Percentiles rank a stretch among this genome's conserved stretches.
Conservation (phyloP, 1,140 invertebrate genomes). For the Hylyphantes graminicola region DNA sequence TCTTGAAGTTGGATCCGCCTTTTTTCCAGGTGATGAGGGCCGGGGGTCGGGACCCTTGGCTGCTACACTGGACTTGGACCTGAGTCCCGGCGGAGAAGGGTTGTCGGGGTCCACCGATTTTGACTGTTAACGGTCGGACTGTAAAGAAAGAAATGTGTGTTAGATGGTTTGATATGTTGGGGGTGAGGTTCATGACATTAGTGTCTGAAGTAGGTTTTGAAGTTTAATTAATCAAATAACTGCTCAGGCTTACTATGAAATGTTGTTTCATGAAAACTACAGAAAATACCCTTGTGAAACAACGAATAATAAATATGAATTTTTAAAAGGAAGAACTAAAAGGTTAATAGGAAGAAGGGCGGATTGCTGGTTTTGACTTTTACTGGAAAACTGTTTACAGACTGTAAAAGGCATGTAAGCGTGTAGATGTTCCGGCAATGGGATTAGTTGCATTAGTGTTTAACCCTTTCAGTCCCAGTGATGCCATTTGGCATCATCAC, state of each 20-base stretch:
- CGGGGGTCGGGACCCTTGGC: conserved; percentile 62
- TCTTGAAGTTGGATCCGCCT: conserved; percentile 40
- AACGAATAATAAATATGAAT: no score
- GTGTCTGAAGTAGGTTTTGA: background rate
- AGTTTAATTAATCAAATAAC: background rate
- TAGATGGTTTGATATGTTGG: background rate
- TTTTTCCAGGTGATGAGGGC: conserved; percentile 64
- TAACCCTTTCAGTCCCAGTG: no score
- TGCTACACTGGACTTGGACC: conserved; percentile 61
- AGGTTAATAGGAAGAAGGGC: no score
- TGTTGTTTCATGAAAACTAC: no score
- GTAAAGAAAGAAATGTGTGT: conserved; percentile 65
- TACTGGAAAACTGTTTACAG: no score
- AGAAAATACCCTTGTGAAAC: no score
- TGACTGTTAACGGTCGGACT: conserved; percentile 86
- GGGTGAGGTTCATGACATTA: background rate
- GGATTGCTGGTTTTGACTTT: no score
- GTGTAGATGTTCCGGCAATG: no score
- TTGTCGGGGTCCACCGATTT: conserved; percentile 70
- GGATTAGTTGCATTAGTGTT: no score
- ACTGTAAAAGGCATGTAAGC: no score
- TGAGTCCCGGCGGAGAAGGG: conserved; percentile 38
- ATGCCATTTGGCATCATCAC: no score
- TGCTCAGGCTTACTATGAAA: background rate
- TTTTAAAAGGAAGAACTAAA: no score